A percentile compares a stretch with the other conserved stretches of the same genome.
Conservation (phyloP, 2,113 vertebrate species). For the Phalacrocorax carbo region DNA sequence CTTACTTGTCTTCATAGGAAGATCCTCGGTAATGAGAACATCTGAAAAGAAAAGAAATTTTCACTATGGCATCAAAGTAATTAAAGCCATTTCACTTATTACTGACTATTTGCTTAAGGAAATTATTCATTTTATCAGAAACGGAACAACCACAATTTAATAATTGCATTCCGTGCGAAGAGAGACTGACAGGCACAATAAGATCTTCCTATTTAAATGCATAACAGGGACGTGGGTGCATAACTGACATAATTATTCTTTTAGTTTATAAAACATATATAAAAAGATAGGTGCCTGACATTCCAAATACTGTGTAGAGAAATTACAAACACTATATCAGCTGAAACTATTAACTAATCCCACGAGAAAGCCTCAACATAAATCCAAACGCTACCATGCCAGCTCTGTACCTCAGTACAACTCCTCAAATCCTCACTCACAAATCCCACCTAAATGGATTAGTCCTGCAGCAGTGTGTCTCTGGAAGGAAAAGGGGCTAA, state of each 20-base stretch:
- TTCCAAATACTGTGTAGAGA: neutral
- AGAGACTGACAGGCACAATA: neutral
- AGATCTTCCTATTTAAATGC: neutral
- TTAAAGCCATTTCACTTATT: neutral
- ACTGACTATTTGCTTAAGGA: neutral
- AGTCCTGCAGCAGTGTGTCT: neutral
- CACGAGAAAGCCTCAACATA: neutral
- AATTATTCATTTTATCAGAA: constrained; percentile 1
- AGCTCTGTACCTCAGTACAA: neutral
- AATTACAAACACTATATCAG: neutral
- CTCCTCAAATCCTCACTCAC: neutral
- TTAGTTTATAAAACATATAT: neutral
- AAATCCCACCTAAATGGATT: neutral
- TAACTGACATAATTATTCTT: neutral
- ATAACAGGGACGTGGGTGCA: neutral
- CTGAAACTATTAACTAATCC: neutral
- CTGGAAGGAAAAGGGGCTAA: neutral
- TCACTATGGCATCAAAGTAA: neutral
- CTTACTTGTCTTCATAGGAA: neutral
- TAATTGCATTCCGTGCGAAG: constrained; percentile 9
- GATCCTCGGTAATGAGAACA: neutral
- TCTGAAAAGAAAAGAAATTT: neutral
- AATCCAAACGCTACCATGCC: neutral
- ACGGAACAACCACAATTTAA: constrained; percentile 4
- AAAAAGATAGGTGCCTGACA: neutral